Base-by-base conservation (phyloP, 2,888 invertebrate species). In the Colostygia pectinataria region DNA sequence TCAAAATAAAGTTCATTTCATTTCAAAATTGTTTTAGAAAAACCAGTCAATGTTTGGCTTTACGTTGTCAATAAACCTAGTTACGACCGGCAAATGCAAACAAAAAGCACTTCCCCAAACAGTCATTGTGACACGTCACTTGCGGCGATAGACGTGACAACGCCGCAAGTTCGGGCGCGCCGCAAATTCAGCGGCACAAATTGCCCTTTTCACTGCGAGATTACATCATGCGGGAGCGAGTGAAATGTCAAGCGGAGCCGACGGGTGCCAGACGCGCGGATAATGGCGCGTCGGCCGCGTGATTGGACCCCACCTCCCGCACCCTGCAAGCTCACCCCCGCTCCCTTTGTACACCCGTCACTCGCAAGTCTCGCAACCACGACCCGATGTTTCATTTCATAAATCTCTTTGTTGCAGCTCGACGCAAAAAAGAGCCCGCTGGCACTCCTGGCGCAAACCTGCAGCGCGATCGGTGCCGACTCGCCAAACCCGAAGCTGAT, bases 391-490 rank as follows among this genome's bases (percentile, higher is more conserved):
- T 88, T 87, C 83, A 88, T 88, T 88, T 84, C 83, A 84, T 87
- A 83, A 82, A 86, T 83, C 74, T 81, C 91, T 81, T 91, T 89
- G 83, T 95, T 95, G 62, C 94, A 98, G 98, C 92, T 98, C 93
- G 98, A 98, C 91, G 97, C 98, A 61, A 98, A 98, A 92, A 98
- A 98, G 91, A 98, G 98, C 90, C 99, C 99, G 10, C 90, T 99
- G 83, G 98, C 98, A 37, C 91, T 99, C 55, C 91, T 99, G 69
- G 98, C 98, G 41, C 98, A 98, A 85, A 99, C 99, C 43, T 99
- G 99, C 92, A 98, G 98, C 82, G 98, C 98, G 76, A 99, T 99
- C 74, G 99, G 98, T 58, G 94, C 96, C 3, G 98, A 98, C 83
- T 92, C 95, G 15, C 94, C 96, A 40, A 94, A 94, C 77, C 93